Evolutionary conservation across 2,797 vertebrate genomes (phyloP).

Genomic region (Sparidentex hasta): DNA sequence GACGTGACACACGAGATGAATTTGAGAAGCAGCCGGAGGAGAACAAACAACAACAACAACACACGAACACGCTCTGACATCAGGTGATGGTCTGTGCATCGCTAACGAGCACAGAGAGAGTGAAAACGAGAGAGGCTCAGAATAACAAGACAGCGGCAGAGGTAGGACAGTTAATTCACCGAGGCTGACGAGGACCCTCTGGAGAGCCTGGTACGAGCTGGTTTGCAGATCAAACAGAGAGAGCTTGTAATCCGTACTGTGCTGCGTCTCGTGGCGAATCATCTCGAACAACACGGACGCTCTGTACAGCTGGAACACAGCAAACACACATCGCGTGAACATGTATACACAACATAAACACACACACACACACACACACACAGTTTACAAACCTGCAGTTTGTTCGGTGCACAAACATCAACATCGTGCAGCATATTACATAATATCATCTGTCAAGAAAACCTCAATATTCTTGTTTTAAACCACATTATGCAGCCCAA

Average conservation of each 20-base stretch:
- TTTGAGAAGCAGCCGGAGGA: no score
- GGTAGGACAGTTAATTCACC: slow-evolving; percentile 80
- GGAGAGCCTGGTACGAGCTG: slow-evolving; percentile 95
- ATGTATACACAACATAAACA: background rate
- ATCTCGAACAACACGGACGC: slow-evolving; percentile 93
- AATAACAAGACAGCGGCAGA: background rate
- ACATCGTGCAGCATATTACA: no score
- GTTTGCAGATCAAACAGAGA: slow-evolving; percentile 97
- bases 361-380: no score
- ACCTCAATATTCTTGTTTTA: no score
- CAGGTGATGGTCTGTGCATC: slow-evolving; percentile 20
- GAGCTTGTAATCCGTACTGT: slow-evolving; percentile 95
- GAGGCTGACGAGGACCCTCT: slow-evolving; percentile 95
- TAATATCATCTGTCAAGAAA: no score
- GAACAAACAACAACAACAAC: background rate
- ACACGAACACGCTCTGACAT: background rate
- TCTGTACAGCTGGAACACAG: slow-evolving; percentile 89
- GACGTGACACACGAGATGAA: background rate
- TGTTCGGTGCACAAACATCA: no score
- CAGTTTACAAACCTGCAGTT: no score
- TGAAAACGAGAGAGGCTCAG: background rate
- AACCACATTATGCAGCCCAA: no score
- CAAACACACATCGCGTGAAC: slow-evolving; percentile 43
- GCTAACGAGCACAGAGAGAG: background rate
- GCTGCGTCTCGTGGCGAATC: slow-evolving; percentile 94